Evolutionary conservation across 1,140 invertebrate genomes (phyloP).

Genomic region (Tetramorium simillimum): DNA sequence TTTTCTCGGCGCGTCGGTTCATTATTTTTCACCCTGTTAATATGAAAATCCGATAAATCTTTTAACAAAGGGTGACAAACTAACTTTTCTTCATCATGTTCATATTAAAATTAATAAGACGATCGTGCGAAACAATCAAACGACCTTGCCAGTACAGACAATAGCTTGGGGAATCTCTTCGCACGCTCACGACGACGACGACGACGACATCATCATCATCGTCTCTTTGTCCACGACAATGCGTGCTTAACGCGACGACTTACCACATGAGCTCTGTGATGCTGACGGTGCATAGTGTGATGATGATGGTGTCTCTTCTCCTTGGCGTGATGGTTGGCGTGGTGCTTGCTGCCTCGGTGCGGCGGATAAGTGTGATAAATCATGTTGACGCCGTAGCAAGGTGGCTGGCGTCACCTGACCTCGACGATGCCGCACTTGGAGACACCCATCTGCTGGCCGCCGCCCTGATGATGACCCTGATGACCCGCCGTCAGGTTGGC

Average conservation of each 20-base stretch:
- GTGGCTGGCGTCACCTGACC: constrained; percentile 84
- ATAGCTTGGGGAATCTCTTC: background rate
- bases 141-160: background rate
- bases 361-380: constrained; percentile 84
- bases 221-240: constrained; percentile 7
- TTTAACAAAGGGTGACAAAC: background rate
- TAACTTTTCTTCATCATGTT: background rate
- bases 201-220: background rate
- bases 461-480: constrained; percentile 61
- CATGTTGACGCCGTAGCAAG: constrained; percentile 81
- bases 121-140: background rate
- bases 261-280: constrained; percentile 83
- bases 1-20: background rate
- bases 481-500: constrained; percentile 48
- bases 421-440: constrained; percentile 81
- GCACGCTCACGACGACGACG: background rate
- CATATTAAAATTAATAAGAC: background rate
- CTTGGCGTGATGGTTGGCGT: constrained; percentile 81
- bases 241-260: constrained; percentile 67
- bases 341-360: constrained; percentile 81
- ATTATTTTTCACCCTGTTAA: background rate
- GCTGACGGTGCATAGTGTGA: constrained; percentile 82
- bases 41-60: background rate
- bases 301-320: constrained; percentile 83
- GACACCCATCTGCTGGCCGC: constrained; percentile 65